Percentiles rank a stretch among this genome's conserved stretches.
phyloP scores from a whole-genome alignment of 1,140 invertebrate genomes.

The Nilaparvata lugens region DNA sequence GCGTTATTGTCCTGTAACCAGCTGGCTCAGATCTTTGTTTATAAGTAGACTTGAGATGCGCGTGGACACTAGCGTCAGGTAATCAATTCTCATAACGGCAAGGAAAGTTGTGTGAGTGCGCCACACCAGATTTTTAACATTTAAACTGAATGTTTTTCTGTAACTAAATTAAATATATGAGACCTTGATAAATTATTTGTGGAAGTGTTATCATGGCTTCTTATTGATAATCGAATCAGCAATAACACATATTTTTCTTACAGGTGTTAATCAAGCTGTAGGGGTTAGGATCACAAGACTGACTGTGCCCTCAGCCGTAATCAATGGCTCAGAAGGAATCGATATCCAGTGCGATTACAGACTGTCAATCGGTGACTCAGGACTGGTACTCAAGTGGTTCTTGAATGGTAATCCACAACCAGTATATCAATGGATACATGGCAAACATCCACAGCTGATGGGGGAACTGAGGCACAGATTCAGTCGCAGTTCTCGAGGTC shows the following conservation, averaged over 20 bases:
- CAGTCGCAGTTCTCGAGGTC: constrained; percentile 57
- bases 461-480: constrained; percentile 42
- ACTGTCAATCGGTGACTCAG: constrained; percentile 40
- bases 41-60: too few species aligned
- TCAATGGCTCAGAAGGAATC: constrained; percentile 47
- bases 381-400: constrained; percentile 69
- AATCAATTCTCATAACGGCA: too few species aligned
- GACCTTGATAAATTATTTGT: too few species aligned
- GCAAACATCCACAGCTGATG: constrained; percentile 40
- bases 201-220: too few species aligned
- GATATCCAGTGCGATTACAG: constrained; percentile 63
- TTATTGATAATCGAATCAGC: too few species aligned
- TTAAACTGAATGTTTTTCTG: too few species aligned
- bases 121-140: too few species aligned
- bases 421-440: constrained; percentile 67
- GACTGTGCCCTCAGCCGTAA: constrained; percentile 51
- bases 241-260: neutral
- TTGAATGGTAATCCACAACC: constrained; percentile 48
- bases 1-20: too few species aligned
- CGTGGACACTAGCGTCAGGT: too few species aligned
- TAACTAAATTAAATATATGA: too few species aligned
- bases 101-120: too few species aligned
- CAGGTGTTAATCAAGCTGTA: constrained; percentile 27
- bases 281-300: constrained; percentile 54
- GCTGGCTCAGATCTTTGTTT: too few species aligned